These are phyloP conservation scores for Emys orbicularis DNA, from an alignment of 2,797 vertebrate species.

Conservation along the genomic window DNA sequence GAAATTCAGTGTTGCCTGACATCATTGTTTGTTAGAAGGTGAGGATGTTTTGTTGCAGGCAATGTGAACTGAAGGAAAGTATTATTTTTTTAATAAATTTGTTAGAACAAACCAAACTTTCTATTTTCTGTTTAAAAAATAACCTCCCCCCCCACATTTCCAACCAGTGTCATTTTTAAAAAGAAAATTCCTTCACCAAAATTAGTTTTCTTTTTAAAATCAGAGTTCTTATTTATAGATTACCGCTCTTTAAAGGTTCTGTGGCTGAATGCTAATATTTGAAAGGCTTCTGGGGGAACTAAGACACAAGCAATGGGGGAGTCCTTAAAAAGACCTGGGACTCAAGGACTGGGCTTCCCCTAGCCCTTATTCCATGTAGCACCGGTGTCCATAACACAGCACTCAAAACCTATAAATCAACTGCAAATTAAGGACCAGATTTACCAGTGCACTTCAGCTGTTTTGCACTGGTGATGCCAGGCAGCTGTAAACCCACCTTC, in stretches of 20 bases:
- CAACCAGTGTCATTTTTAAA: not conserved
- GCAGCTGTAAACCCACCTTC: too few species aligned
- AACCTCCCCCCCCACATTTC: not conserved
- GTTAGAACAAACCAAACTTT: not conserved
- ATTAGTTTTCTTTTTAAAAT: not conserved
- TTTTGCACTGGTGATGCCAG: too few species aligned
- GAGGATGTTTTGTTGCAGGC: conserved; percentile 8
- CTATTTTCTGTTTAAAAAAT: not conserved
- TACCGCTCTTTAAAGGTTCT: not conserved
- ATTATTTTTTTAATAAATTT: not conserved
- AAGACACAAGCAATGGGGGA: not conserved
- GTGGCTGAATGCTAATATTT: not conserved
- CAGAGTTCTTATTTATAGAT: not conserved
- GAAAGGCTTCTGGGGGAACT: not conserved
- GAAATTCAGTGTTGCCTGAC: conserved; percentile 55
- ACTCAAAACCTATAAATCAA: not conserved
- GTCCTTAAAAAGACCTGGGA: not conserved
- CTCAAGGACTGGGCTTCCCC: not conserved
- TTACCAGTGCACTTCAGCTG: too few species aligned
- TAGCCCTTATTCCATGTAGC: accelerated
- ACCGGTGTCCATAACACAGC: not conserved
- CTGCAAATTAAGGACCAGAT: too few species aligned
- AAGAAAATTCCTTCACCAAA: not conserved
- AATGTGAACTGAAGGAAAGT: not conserved
- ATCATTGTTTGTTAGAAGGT: conserved; percentile 40